These are phyloP conservation scores for Ormyrus thymus DNA, from an alignment of 2,888 invertebrate species.

Conservation along the genomic window DNA sequence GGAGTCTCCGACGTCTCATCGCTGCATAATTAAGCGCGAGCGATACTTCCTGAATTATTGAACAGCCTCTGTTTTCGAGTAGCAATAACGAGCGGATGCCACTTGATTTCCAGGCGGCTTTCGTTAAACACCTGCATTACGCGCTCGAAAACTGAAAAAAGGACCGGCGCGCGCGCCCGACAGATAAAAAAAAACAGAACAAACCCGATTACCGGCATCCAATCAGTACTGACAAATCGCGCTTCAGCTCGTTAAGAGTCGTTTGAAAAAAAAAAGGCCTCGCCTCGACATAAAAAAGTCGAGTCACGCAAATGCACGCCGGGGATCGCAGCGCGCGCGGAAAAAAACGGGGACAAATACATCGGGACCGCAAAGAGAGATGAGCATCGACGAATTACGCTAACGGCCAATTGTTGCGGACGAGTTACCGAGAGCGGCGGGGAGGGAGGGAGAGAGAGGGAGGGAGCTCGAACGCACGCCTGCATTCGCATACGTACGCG, in stretches of 20 bases:
- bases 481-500: neutral
- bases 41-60: neutral
- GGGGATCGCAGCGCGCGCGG: neutral
- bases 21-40: slow-evolving; percentile 17
- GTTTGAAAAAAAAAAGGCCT: too few relatives aligned
- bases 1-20: slow-evolving; percentile 13
- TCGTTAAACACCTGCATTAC: neutral
- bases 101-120: too few relatives aligned
- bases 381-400: slow-evolving; percentile 25
- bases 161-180: neutral
- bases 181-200: too few relatives aligned
- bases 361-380: neutral
- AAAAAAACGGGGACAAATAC: neutral
- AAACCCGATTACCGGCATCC: too few relatives aligned
- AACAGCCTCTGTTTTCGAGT: too few relatives aligned
- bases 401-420: slow-evolving; percentile 28
- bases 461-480: too few relatives aligned
- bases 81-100: neutral
- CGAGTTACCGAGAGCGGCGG: neutral
- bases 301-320: too few relatives aligned
- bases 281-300: too few relatives aligned
- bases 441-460: too few relatives aligned
- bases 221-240: too few relatives aligned
- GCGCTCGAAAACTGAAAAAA: neutral
- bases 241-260: too few relatives aligned